Percentiles rank a stretch among this genome's conserved stretches.
phyloP scores from a whole-genome alignment of 23 tunicate genomes.

The Halocynthia roretzi region DNA sequence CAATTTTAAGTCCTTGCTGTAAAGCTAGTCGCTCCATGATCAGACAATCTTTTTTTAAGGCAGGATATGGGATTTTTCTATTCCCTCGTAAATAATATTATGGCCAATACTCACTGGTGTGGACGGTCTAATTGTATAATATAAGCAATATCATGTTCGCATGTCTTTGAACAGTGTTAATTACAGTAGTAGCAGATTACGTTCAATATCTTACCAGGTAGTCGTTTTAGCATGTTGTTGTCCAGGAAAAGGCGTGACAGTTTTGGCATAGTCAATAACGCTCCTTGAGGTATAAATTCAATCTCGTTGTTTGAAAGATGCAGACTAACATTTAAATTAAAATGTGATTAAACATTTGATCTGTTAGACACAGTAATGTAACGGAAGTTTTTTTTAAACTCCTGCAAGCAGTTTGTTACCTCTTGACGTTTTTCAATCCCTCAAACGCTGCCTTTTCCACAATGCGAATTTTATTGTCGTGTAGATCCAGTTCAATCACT shows the following conservation, averaged over 20 bases:
- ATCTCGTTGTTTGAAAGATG: slow-evolving; percentile 44
- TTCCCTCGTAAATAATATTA: too few species aligned
- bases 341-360: background rate
- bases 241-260: slow-evolving; percentile 35
- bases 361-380: too few species aligned
- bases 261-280: slow-evolving; percentile 21
- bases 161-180: too few species aligned
- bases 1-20: too few species aligned
- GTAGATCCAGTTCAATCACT: slow-evolving; percentile 25
- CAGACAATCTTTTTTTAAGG: too few species aligned
- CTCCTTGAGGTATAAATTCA: slow-evolving; percentile 12
- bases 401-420: slow-evolving; percentile 1
- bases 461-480: slow-evolving; percentile 31
- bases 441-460: slow-evolving; percentile 29
- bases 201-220: slow-evolving; percentile 39
- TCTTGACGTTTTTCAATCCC: slow-evolving; percentile 21
- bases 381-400: background rate
- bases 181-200: too few species aligned
- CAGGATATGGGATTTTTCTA: too few species aligned
- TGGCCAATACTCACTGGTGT: too few species aligned
- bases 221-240: slow-evolving; percentile 30
- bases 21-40: too few species aligned
- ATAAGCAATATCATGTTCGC: too few species aligned
- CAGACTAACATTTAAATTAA: slow-evolving; percentile 11
- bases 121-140: too few species aligned